A percentile compares a stretch with the other conserved stretches of the same genome.
phyloP scores from a whole-genome alignment of 2,888 invertebrate species.

The Oxycera nigricornis region DNA sequence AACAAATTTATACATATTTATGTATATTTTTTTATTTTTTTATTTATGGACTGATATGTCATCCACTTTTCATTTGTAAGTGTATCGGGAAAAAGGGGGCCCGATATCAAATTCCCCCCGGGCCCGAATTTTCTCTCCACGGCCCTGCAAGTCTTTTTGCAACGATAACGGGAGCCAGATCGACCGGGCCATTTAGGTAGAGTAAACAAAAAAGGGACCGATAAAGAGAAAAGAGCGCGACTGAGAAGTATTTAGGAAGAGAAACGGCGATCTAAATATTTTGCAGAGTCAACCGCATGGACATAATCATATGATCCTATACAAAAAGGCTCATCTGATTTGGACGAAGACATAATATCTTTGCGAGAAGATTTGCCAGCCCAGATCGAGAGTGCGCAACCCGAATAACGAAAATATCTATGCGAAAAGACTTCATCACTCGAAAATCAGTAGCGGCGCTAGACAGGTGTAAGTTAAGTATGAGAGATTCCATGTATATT shows the following conservation, averaged over 20 bases:
- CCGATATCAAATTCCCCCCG: no score
- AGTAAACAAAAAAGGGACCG: background rate
- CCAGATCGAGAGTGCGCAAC: constrained; percentile 1
- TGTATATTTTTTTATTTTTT: no score
- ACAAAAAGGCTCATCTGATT: constrained; percentile 1
- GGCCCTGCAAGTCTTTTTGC: background rate
- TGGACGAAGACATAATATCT: background rate
- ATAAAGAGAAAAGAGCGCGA: background rate
- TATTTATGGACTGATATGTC: no score
- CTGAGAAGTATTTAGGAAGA: background rate
- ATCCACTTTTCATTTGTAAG: no score
- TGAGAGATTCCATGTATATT: constrained; percentile 50
- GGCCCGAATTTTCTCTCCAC: no score
- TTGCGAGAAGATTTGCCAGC: constrained; percentile 3
- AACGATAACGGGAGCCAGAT: constrained; percentile 4
- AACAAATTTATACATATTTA: no score
- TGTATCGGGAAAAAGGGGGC: no score
- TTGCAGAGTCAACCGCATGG: background rate
- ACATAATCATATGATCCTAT: constrained; percentile 1
- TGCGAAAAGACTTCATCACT: background rate
- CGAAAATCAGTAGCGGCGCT: constrained; percentile 42
- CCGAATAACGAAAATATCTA: background rate
- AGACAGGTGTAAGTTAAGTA: constrained; percentile 48
- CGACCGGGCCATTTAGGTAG: background rate
- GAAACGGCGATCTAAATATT: constrained; percentile 2